phyloP scores from a whole-genome alignment of 2,888 invertebrate genomes.

The Meteorus cinctellus region DNA sequence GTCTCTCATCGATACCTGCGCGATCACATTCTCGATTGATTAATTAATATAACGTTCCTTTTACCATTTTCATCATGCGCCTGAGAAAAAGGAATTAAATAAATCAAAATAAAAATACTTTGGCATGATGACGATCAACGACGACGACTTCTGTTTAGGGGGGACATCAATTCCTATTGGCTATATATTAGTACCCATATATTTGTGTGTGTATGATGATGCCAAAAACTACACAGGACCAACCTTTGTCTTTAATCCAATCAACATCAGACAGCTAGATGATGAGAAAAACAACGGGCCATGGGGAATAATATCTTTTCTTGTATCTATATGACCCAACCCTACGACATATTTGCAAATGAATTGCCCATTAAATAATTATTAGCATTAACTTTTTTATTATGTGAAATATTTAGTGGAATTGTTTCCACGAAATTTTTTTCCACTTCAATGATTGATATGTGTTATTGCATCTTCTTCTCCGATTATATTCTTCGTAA shows the following conservation, averaged over 20 bases:
- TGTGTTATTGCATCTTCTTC: too few relatives aligned
- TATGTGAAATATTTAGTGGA: background rate
- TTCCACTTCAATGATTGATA: background rate
- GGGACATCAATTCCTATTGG: background rate
- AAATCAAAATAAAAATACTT: slow-evolving; percentile 23
- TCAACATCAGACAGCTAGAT: slow-evolving; percentile 34
- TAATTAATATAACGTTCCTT: slow-evolving; percentile 45
- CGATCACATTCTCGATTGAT: slow-evolving; percentile 34
- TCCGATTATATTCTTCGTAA: too few relatives aligned
- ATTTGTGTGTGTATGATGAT: background rate
- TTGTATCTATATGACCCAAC: background rate
- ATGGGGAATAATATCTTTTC: slow-evolving; percentile 4
- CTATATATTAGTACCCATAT: background rate
- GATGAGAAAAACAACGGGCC: slow-evolving; percentile 3
- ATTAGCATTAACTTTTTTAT: background rate
- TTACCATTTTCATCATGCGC: slow-evolving; percentile 33
- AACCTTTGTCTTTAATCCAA: slow-evolving; percentile 24
- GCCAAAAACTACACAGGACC: slow-evolving; percentile 20
- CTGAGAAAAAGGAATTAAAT: background rate
- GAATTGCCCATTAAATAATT: background rate
- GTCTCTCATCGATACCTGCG: background rate
- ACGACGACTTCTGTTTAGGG: slow-evolving; percentile 19
- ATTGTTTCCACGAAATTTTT: background rate
- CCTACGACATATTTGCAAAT: background rate
- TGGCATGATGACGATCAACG: background rate